Conservation (phyloP, 2,797 vertebrate genomes). For the Tapera naevia region DNA sequence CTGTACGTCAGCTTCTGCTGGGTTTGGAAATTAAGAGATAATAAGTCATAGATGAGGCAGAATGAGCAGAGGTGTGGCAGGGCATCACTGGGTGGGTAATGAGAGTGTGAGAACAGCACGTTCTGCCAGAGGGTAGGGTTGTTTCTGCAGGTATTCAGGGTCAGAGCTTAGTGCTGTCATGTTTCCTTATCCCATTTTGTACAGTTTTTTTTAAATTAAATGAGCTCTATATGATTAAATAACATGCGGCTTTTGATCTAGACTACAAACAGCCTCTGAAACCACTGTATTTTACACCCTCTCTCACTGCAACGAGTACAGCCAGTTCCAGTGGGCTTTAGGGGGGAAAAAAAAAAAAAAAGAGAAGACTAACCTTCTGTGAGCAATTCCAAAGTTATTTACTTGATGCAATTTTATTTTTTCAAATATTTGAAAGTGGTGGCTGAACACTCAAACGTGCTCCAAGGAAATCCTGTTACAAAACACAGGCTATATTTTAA, state of each 20-base stretch:
- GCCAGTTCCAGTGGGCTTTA: constrained; percentile 27
- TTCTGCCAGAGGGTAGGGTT: neutral
- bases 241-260: neutral
- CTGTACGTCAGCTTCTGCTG: neutral
- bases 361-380: neutral
- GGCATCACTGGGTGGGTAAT: accelerated
- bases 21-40: neutral
- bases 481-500: constrained; percentile 54
- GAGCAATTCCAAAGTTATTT: constrained; percentile 41
- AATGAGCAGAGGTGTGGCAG: accelerated
- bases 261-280: constrained; percentile 15
- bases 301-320: neutral
- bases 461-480: constrained; percentile 61
- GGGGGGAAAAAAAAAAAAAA: neutral
- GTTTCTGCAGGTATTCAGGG: neutral
- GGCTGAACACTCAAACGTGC: constrained; percentile 13
- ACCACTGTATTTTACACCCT: neutral
- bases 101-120: neutral
- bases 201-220: neutral
- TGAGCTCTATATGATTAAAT: constrained; percentile 19
- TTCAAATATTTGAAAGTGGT: constrained; percentile 43
- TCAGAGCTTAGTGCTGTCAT: accelerated
- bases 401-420: constrained; percentile 41
- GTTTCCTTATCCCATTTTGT: neutral
- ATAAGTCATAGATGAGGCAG: neutral